Evolutionary conservation across 2,888 invertebrate species (phyloP), one percentile per base, ranked within the genome.

Genomic region (Volucella inanis): DNA sequence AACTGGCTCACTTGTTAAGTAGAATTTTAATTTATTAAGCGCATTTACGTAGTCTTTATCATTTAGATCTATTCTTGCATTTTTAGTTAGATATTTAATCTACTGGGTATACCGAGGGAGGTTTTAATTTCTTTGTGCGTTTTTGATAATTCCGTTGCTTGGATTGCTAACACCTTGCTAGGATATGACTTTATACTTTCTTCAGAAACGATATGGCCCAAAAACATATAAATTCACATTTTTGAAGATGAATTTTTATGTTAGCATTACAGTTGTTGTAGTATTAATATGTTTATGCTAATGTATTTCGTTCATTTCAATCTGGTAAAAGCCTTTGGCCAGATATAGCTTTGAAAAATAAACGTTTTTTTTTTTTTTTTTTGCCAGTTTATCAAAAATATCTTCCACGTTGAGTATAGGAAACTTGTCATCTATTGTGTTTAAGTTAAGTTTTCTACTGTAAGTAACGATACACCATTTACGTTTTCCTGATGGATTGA

Each of bases 221-320:
- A 50, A 43, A 49, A 71, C 38, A 76, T 54, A 70, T 18, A 41
- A 81, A 75, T 15, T 54, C 43, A n/a, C 57, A 81, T 70, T 81
- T 75, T 11, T 75, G 49, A 14, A 81, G 31, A 52, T 81, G 81
- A n/a, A 75, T 49, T 70, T 81, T 70, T 43, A 75, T n/a, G 0
- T 59, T 57, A 3, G 38, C 45, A 49, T 81, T 38, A 31, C 31
- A 80, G 38, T 43, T 12, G 38, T 45, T 49, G 9, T 8, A 74
- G 15, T 39, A 74, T 68, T 52, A 47, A 57, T 14, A 18, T 76
- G 50, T 72, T 72, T 22, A 77, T n/a, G n/a, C n/a, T n/a, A n/a
- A n/a, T n/a, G n/a, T n/a, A n/a, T n/a, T n/a, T n/a, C n/a, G n/a
- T n/a, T n/a, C n/a, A n/a, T n/a, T n/a, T n/a, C n/a, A n/a, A n/a